Evolutionary conservation across 2,888 invertebrate species (phyloP), one percentile per base, ranked within the genome.

Genomic region (Hirtodrosophila cameraria): DNA sequence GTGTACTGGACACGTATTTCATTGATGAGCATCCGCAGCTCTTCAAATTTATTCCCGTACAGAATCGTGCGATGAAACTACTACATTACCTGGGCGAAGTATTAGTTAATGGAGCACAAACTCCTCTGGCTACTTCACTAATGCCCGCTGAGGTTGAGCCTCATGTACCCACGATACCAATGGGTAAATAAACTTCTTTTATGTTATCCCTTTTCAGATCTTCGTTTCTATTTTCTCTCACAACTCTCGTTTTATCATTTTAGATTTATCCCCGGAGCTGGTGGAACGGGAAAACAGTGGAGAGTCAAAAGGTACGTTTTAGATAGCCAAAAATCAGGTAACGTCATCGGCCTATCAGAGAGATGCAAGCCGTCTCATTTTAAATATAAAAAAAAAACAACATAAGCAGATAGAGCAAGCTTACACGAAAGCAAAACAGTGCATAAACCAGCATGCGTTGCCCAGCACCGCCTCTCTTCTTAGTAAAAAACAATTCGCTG

Each of bases 1-100:
- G 93, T 9, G 94, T 95, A 0, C 95, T 99, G 0, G 99, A 99
- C 91, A 99, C 99, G 0, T 96, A 98, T 91, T 99, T 99, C 91
- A 99, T 99, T 86, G 99, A 99, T 91, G 98, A 99, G 88, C 94
- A 99, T 90, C 99, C 99, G 0, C 95, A 98, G 80, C 93, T 99
- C 16, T 99, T 99, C 92, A 94, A 96, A 89, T 97, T 99, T 90
- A 92, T 93, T 49, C 94, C 95, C 0, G 94, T 96, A 0, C 97
- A 96, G 91, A 99, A 99, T 92, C 93, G 99, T 69, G 99, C 98
- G 0, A 98, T 98, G 91, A 99, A 99, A 90, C 92, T 99, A 49
- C 93, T 99, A 39, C 96, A 96, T 90, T 99, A 99, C 90, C 92
- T 99, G 42, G 99, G 97, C 1, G 94, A 96, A 70, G 96, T 99